A percentile compares a stretch with the other conserved stretches of the same genome.
Conservation (phyloP, 1,140 invertebrate species). For the Macrostomum lignano region DNA sequence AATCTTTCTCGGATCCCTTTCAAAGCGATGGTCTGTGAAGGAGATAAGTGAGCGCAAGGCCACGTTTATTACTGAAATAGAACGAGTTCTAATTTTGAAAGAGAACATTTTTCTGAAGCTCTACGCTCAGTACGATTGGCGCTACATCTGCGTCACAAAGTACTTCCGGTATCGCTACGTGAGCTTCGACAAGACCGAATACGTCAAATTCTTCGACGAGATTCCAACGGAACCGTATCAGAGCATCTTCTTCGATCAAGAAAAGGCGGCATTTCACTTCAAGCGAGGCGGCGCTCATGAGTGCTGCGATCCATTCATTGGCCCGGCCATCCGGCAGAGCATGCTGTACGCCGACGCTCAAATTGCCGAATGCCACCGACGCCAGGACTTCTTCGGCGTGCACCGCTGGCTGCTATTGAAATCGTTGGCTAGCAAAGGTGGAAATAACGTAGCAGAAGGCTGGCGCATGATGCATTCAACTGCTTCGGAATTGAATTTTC, state of each 20-base stretch:
- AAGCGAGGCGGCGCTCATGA: conserved; percentile 15
- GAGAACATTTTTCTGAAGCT: conserved; percentile 18
- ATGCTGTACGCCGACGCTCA: conserved; percentile 10
- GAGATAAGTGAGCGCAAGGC: no score
- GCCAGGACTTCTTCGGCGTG: conserved; percentile 13
- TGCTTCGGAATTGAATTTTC: conserved; percentile 13
- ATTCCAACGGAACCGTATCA: conserved; percentile 14
- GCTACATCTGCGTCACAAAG: conserved; percentile 16
- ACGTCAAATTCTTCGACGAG: conserved; percentile 13
- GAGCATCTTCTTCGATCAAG: conserved; percentile 14
- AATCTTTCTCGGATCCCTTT: no score
- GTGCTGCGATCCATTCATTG: conserved; percentile 11
- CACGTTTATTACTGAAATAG: conserved; percentile 14
- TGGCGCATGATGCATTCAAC: conserved; percentile 16
- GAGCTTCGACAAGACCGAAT: conserved; percentile 13
- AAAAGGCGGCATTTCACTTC: conserved; percentile 18
- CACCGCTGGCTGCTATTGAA: conserved; percentile 13
- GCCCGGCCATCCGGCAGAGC: conserved; percentile 10
- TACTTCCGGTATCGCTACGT: conserved; percentile 16
- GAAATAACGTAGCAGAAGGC: conserved; percentile 10
- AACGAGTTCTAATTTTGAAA: conserved; percentile 10
- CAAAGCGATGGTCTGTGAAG: no score
- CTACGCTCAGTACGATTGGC: conserved; percentile 11
- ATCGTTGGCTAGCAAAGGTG: conserved; percentile 12
- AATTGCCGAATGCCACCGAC: conserved; percentile 9